Evolutionary conservation across 2,797 vertebrate genomes (phyloP).

Genomic region (Syngnathus acus): DNA sequence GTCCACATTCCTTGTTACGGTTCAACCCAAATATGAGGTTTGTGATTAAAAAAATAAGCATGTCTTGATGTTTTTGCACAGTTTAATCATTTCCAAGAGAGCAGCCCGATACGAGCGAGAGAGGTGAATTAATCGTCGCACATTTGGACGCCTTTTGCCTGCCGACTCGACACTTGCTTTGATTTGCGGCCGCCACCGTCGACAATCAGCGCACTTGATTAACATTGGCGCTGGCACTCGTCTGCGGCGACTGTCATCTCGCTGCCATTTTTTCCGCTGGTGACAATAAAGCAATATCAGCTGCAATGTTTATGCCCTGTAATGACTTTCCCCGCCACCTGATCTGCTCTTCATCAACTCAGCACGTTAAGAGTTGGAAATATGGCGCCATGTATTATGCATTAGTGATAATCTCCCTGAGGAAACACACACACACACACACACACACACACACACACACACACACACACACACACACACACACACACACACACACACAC

Average conservation of each 20-base stretch:
- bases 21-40: neutral
- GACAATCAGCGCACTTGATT: slow-evolving; percentile 26
- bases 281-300: slow-evolving; percentile 45
- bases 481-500: neutral
- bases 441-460: neutral
- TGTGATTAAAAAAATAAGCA: neutral
- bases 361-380: slow-evolving; percentile 47
- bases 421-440: slow-evolving; percentile 19
- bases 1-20: neutral
- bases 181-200: slow-evolving; percentile 15
- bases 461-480: slow-evolving; percentile 2
- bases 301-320: slow-evolving; percentile 56
- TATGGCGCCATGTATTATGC: slow-evolving; percentile 63
- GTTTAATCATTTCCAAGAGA: neutral
- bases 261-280: slow-evolving; percentile 31
- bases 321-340: slow-evolving; percentile 63
- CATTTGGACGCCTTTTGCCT: slow-evolving; percentile 20
- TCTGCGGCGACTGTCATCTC: slow-evolving; percentile 25
- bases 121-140: slow-evolving; percentile 3
- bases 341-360: slow-evolving; percentile 61
- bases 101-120: neutral
- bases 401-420: slow-evolving; percentile 51
- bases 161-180: slow-evolving; percentile 14
- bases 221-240: slow-evolving; percentile 18
- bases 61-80: neutral